Evolutionary conservation across 2,888 invertebrate genomes (phyloP).

Genomic region (Iphiclides podalirius): DNA sequence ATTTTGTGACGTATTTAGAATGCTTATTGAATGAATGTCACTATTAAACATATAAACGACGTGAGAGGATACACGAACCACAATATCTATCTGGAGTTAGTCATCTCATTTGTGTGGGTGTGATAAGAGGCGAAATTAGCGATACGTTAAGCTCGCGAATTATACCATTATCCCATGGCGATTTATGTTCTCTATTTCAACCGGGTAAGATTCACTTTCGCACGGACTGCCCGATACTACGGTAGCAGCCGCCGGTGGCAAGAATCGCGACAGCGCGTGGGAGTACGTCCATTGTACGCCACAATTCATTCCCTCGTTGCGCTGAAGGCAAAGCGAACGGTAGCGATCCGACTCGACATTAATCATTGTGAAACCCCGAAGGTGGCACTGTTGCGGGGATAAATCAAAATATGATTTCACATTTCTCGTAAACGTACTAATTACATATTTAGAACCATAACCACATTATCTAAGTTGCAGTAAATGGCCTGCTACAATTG

Average conservation of each 20-base stretch:
- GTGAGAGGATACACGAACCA: not conserved
- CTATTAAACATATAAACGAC: not conserved
- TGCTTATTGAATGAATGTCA: not conserved
- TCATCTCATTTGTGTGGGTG: conserved; percentile 4
- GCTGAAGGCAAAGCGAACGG: conserved; percentile 61
- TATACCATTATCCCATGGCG: not conserved
- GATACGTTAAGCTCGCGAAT: conserved; percentile 3
- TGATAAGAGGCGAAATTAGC: conserved; percentile 10
- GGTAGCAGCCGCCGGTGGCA: conserved; percentile 65
- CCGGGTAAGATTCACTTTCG: not conserved
- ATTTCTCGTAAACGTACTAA: conserved; percentile 2
- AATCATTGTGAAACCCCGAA: conserved; percentile 50
- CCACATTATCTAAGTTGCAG: no score
- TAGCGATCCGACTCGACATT: conserved; percentile 60
- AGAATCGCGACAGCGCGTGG: conserved; percentile 56
- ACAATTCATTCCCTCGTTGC: conserved; percentile 67
- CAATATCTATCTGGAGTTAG: not conserved
- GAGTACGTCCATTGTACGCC: conserved; percentile 55
- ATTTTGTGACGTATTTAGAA: not conserved
- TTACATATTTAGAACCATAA: no score
- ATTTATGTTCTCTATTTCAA: not conserved
- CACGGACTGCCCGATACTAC: conserved; percentile 26
- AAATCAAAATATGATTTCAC: conserved; percentile 29
- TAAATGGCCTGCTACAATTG: no score
- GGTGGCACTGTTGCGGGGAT: conserved; percentile 36